Evolutionary conservation across 1,140 invertebrate genomes (phyloP).

Genomic region (Drosophila baimaii): DNA sequence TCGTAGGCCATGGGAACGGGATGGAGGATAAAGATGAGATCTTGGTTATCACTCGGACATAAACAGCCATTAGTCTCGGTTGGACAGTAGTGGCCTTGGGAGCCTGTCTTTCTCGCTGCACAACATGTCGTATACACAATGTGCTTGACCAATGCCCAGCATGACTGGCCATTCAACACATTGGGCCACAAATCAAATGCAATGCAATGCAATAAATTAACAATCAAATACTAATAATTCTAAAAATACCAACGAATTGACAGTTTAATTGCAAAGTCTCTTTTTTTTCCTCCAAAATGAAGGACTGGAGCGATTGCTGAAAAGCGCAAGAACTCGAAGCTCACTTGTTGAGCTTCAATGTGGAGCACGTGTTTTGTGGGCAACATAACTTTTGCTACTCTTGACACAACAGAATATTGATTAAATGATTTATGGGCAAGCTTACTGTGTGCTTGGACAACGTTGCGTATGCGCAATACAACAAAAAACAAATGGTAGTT

Average conservation of each 20-base stretch:
- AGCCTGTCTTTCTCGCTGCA: slow-evolving; percentile 26
- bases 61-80: slow-evolving; percentile 22
- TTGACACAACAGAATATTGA: slow-evolving; percentile 79
- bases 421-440: slow-evolving; percentile 73
- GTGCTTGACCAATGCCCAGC: slow-evolving; percentile 8
- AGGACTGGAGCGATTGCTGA: slow-evolving; percentile 10
- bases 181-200: slow-evolving; percentile 51
- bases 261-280: slow-evolving; percentile 69
- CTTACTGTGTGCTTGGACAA: slow-evolving; percentile 41
- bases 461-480: slow-evolving; percentile 70
- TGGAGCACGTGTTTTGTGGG: slow-evolving; percentile 72
- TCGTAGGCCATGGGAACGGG: slow-evolving; percentile 4
- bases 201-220: slow-evolving; percentile 71
- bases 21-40: not conserved
- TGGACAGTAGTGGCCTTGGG: slow-evolving; percentile 27
- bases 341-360: slow-evolving; percentile 49
- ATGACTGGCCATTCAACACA: slow-evolving; percentile 48
- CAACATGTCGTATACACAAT: slow-evolving; percentile 47
- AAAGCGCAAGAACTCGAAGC: slow-evolving; percentile 18
- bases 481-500: not conserved
- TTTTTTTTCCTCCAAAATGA: slow-evolving; percentile 25
- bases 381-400: slow-evolving; percentile 62
- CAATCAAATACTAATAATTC: slow-evolving; percentile 80
- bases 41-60: slow-evolving; percentile 2
- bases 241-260: slow-evolving; percentile 63